Base-by-base conservation (phyloP, 2,113 vertebrate genomes). In the Percopsis transmontana region DNA sequence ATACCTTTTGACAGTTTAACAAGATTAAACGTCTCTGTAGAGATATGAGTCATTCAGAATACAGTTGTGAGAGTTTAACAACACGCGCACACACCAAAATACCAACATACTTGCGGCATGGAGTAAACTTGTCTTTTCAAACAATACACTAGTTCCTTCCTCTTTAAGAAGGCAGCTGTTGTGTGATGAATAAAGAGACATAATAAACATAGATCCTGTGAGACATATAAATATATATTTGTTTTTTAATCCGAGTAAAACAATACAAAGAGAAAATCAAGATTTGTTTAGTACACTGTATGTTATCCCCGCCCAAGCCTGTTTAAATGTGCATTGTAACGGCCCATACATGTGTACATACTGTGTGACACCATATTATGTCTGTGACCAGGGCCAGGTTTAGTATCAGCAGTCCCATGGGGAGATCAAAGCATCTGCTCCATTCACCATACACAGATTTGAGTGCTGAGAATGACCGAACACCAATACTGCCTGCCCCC, bases 341-440 rank as follows among this genome's bases (percentile, higher is more conserved):
- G 13, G 44, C 16, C 10, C 20, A 5, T 20, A 11, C 18, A 18
- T 19, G 40, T 67, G 54, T 33, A n/a, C n/a, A n/a, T n/a, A n/a
- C n/a, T n/a, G 21, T 24, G 8, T 16, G 18, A 47, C 58, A 41
- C 68, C 56, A 73, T 68, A n/a, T n/a, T n/a, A 38, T 59, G 75
- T 72, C 20, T 2, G 39, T 74, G 70, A 66, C 73, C 24, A 14
- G 53, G 61, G 66, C 52, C 72, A 68, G 66, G 33, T 57, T 11
- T 4, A 71, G 57, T 44, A 51, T 54, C 50, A 66, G 38, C 42
- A 24, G 68, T 85, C 87, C 80, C 80, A 38, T 18, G 68, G 74
- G 77, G 42, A 56, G 47, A 67, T 76, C 52, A 69, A 79, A 74
- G 70, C 82, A 80, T 82, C 79, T 81, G 83, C 57, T 73, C 50